A percentile compares a stretch with the other conserved stretches of the same genome.
phyloP scores from a whole-genome alignment of 2,113 vertebrate species.

The Seriola aureovittata region DNA sequence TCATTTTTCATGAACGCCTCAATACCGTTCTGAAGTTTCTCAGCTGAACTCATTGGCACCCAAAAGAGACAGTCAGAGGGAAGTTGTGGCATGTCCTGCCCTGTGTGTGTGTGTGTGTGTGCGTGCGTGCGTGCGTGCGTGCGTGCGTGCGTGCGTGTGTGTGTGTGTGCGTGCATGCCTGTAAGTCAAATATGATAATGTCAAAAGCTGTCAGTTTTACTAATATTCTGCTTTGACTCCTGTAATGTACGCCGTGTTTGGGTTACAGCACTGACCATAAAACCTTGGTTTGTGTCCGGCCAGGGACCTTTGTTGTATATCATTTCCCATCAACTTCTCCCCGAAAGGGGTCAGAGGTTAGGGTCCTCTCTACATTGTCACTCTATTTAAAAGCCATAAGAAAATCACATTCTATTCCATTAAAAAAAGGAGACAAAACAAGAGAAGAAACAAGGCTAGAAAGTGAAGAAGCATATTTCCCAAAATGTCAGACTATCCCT shows the following conservation, averaged over 20 bases:
- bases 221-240: constrained; percentile 11
- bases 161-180: background rate
- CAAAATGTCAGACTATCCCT: background rate
- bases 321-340: background rate
- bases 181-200: constrained; percentile 23
- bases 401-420: background rate
- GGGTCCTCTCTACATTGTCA: too few species aligned
- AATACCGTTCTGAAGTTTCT: constrained; percentile 28
- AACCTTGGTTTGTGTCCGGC: too few species aligned
- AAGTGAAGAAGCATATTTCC: background rate
- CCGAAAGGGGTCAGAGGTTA: too few species aligned
- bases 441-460: background rate
- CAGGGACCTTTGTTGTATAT: background rate
- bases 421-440: background rate
- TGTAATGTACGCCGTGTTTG: background rate
- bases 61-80: constrained; percentile 3
- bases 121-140: background rate
- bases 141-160: background rate
- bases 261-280: background rate
- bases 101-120: background rate
- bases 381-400: too few species aligned
- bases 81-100: constrained; percentile 14
- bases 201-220: constrained; percentile 21
- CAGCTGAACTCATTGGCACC: background rate
- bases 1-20: constrained; percentile 14